Evolutionary conservation across 92 coral and sea anemone genomes (phyloP).

Genomic region (Meandrina meandrites): DNA sequence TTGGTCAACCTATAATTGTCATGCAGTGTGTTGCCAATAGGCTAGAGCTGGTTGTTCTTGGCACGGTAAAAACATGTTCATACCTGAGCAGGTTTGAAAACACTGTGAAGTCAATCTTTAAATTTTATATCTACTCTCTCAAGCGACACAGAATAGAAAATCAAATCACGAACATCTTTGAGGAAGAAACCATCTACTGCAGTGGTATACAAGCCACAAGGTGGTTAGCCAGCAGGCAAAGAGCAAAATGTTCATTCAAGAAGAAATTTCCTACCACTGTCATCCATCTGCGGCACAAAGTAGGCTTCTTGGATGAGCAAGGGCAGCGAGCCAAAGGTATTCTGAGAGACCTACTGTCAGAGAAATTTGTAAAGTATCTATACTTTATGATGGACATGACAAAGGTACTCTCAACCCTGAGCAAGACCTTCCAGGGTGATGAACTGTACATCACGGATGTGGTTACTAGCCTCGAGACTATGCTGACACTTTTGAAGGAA

Average conservation of each 20-base stretch:
- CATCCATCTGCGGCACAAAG: slow-evolving; percentile 44
- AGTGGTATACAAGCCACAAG: slow-evolving; percentile 30
- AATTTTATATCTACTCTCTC: slow-evolving; percentile 44
- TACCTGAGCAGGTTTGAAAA: slow-evolving; percentile 23
- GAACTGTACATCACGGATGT: slow-evolving; percentile 33
- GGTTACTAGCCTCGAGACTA: slow-evolving; percentile 27
- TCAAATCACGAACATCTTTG: slow-evolving; percentile 18
- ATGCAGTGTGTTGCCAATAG: slow-evolving; percentile 47
- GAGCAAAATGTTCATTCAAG: slow-evolving; percentile 29
- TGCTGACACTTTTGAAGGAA: slow-evolving; percentile 20
- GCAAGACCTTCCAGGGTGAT: slow-evolving; percentile 46
- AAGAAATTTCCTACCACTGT: slow-evolving; percentile 32
- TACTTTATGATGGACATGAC: slow-evolving; percentile 45
- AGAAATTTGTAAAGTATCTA: slow-evolving; percentile 39
- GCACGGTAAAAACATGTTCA: slow-evolving; percentile 25
- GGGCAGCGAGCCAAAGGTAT: slow-evolving; percentile 44
- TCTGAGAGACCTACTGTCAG: slow-evolving; percentile 35
- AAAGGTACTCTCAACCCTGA: slow-evolving; percentile 36
- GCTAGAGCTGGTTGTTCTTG: slow-evolving; percentile 39
- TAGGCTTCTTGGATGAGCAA: slow-evolving; percentile 26
- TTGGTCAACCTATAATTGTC: slow-evolving; percentile 7
- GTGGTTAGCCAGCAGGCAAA: slow-evolving; percentile 37
- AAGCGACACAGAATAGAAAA: slow-evolving; percentile 31
- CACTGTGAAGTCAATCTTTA: slow-evolving; percentile 22
- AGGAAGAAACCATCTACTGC: slow-evolving; percentile 25